Base-by-base conservation (phyloP, 1,140 invertebrate genomes). In the Drosophila parvula region DNA sequence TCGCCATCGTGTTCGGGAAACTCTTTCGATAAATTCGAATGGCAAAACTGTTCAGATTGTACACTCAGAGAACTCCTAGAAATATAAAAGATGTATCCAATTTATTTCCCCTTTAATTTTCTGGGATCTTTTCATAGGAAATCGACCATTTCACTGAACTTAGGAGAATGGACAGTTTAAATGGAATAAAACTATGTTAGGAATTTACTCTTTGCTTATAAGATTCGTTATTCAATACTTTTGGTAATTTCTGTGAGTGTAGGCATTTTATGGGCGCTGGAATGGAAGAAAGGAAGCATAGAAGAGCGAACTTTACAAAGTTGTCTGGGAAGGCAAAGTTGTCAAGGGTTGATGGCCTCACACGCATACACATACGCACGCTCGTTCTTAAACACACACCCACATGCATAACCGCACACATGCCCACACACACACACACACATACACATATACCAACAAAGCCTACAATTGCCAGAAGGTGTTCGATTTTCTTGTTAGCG, bases 21-120 rank as follows among this genome's bases (percentile, higher is more conserved):
- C 83, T 86, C 81, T 82, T 86, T 79, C 79, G 71, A 86, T 86
- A 86, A 86, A 74, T 86, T 86, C 50, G 62, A 82, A 86, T 74
- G 83, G 88, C 84, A 79, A 79, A 88, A 80, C 65, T 79, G 55
- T 60, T 63, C 28, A 60, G 28, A 63, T 43, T 28, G 5, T 60
- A 12, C 38, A 61, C 34, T 16, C 1, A 2, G n/a, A 27, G 30
- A 50, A 50, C 4, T 10, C n/a, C 0, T 4, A 4, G 45, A 5
- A 28, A 5, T 5, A 48, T 16, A n/a, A 10, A 12, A 56, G 40
- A 10, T 11, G 0, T 34, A 7, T 22, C 11, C 8, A 45, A 36
- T 7, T 3, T 27, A 18, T 28, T 18, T 18, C 11, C 18, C 3
- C 18, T 51, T 4, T 8, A 34, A 11, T 32, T 16, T 3, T 3